Conservation (phyloP, 2,888 invertebrate species). For the Drosophila borborema region DNA sequence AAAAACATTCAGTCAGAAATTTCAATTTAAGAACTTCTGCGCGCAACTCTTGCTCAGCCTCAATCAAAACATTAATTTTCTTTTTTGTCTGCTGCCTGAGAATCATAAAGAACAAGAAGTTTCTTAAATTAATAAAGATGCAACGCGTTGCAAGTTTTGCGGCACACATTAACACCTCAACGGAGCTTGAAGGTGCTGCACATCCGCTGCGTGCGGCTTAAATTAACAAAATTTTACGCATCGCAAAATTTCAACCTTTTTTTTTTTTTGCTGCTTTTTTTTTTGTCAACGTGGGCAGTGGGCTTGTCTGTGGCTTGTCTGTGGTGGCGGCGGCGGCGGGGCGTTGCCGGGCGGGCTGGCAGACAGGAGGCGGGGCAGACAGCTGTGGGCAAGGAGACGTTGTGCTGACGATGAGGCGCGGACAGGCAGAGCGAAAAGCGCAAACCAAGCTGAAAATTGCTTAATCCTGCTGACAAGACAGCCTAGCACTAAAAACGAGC, state of each 20-base stretch:
- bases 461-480: conserved; percentile 80
- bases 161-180: conserved; percentile 67
- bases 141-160: conserved; percentile 49
- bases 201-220: conserved; percentile 48
- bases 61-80: conserved; percentile 3
- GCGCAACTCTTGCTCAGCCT: conserved; percentile 1
- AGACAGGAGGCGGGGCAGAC: conserved; percentile 14
- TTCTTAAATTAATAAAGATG: conserved; percentile 51
- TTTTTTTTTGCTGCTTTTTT: conserved; percentile 39
- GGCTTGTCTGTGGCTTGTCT: conserved; percentile 35
- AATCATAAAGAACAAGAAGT: not conserved
- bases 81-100: conserved; percentile 20
- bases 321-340: not conserved
- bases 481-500: conserved; percentile 59
- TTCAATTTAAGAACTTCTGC: conserved; percentile 5
- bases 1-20: not conserved
- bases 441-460: conserved; percentile 79
- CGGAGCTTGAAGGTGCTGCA: conserved; percentile 14
- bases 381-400: conserved; percentile 6
- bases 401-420: conserved; percentile 52
- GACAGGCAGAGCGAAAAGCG: conserved; percentile 64
- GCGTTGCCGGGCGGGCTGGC: conserved; percentile 10
- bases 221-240: conserved; percentile 79
- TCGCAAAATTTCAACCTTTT: conserved; percentile 64
- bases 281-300: conserved; percentile 74